Evolutionary conservation across 2,888 invertebrate species (phyloP), one percentile per base, ranked within the genome.

Genomic region (Drosophila lutescens): DNA sequence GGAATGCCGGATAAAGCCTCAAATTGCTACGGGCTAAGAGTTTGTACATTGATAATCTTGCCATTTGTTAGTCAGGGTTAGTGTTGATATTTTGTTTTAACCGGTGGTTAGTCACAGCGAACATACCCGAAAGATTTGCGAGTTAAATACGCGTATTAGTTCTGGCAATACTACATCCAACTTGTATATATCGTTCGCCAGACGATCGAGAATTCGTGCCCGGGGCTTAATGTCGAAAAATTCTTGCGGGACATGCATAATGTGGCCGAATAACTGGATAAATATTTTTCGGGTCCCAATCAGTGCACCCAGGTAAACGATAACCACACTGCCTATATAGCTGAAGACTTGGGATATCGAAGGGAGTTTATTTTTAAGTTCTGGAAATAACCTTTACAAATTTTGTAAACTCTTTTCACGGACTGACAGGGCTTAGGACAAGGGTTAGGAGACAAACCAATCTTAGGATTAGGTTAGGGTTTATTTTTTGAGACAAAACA

Each of bases 141-240:
- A 74, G 40, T 79, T 63, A 80, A 79, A 79, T 44, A 72, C 71
- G 75, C 89, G 89, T 56, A 78, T 54, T 54, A 79, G 26, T 56
- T 80, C 78, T 66, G 94, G 93, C 82, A 95, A 90, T 69, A 90
- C 88, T 78, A 91, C 90, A 91, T 95, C 94, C 91, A 94, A 86
- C 74, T 92, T 91, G 89, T 94, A 93, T 71, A 94, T 91, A 91
- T 95, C 94, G 76, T 91, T 93, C 73, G 94, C 92, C 89, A 94
- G 94, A 76, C 95, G 93, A 91, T 94, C 94, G 57, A 95, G 90
- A 76, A 95, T 93, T 58, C 95, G 93, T 69, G 95, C 95, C 74
- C 93, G 88, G 10, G 95, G 95, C 71, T 94, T 94, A 40, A 93
- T 93, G 90, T 95, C 94, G 91, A 94, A 95, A 91, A 94, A 93